Evolutionary conservation across 2,113 vertebrate species (phyloP), one percentile per base, ranked within the genome.

Genomic region (Notarius quadriscutis): DNA sequence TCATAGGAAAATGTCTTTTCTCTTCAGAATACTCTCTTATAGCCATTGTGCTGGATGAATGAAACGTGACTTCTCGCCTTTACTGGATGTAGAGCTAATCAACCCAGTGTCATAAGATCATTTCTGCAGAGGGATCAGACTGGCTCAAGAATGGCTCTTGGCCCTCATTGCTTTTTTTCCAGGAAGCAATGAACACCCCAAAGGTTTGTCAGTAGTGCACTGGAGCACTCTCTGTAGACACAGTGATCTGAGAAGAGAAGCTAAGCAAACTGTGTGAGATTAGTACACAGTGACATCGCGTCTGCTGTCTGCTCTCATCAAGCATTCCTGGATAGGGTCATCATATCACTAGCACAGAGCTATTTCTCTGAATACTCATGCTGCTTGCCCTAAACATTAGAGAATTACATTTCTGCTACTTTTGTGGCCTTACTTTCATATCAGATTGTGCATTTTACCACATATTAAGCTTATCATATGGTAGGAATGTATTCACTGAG

Each of bases 201-300:
- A 48, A 50, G 75, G 58, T 58, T 63, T 55, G 20, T 18, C 83
- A 22, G n/a, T 57, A 10, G 22, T 55, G 11, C 20, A 17, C 34
- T 50, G 48, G 81, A 63, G 83, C 15, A 63, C 15, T 67, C 86
- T 87, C 63, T 14, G 74, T 80, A 58, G 89, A 86, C 51, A 74
- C 48, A 72, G 62, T 55, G 22, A 90, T 86, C 63, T 83, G 48
- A 88, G 84, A 65, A 22, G 51, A 62, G 25, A 87, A 89, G n/a
- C 83, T 87, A 90, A 90, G 88, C 57, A 14, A 87, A 86, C 84
- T 88, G 87, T 81, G n/a, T 58, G 81, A 88, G 84, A 82, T 86
- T 86, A 88, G 81, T 84, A 75, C 25, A 51, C 27, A 9, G 81
- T 60, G 81, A 84, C 87, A 84, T 15, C 2, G 30, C 18, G 15